Base-by-base conservation (phyloP, 2,113 vertebrate genomes). In the Litocranius walleri region DNA sequence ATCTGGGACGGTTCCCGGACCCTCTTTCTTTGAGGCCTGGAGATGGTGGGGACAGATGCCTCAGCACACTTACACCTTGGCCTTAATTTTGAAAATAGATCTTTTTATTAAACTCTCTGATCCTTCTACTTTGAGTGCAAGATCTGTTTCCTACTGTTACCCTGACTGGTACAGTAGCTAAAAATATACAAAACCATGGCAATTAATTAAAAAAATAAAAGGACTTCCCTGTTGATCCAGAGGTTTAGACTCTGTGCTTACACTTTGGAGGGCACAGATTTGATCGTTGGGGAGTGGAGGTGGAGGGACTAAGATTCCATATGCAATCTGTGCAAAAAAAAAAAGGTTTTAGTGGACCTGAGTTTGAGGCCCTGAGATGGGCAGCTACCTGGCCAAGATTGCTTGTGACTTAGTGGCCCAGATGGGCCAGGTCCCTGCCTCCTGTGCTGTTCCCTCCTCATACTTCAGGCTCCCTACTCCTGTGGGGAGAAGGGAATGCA, bases 71-170 rank as follows among this genome's bases (percentile, higher is more conserved):
- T 50, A 9, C 5, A 74, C 56, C 30, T 45, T 80, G 50, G 27
- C 83, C 50, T 95, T 59, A 52, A 43, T 43, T 82, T 67, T 57
- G 43, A 52, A 78, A 64, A 82, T 19, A 82, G 50, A 56, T 40
- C 50, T 33, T 91, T 91, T 88, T 85, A 81, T 85, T 71, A 62
- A 88, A 80, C 56, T 48, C 48, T 92, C 40, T 30, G 45, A 62
- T 56, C 67, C 74, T 90, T 81, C 52, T 61, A 19, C 81, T 48
- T 43, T 50, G 64, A 93, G 43, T 52, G 54, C 0, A 5, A 61
- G 67, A 23, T 56, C 57, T 61, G 14, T 50, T 84, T 95, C 59
- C 36, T 33, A 23, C 80, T 43, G 23, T 84, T 54, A 84, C 7
- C 17, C 36, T 88, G 56, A 52, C 30, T 74, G 30, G 36, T 74